phyloP scores from a whole-genome alignment of 2,113 vertebrate species.

The Nettapus auritus region DNA sequence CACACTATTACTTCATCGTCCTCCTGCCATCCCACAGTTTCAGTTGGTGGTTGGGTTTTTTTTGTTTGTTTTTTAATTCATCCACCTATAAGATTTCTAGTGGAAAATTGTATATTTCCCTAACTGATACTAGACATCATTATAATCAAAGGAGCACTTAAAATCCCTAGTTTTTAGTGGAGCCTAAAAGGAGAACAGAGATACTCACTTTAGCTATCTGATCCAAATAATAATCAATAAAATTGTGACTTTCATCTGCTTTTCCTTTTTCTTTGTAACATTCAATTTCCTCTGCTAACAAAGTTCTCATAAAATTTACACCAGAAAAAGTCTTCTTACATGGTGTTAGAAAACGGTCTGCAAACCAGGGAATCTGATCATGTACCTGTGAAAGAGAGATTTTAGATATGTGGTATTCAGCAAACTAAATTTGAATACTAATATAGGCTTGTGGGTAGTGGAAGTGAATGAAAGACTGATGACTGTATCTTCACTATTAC shows the following conservation, averaged over 20 bases:
- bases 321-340: not conserved
- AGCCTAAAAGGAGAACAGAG: not conserved
- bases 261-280: not conserved
- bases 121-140: not conserved
- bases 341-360: not conserved
- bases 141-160: not conserved
- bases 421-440: not conserved
- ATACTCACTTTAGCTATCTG: constrained; percentile 64
- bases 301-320: not conserved
- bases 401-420: not conserved
- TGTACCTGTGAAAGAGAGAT: constrained; percentile 35
- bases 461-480: not conserved
- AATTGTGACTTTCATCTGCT: not conserved
- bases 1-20: not conserved
- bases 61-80: not conserved
- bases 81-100: not conserved
- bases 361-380: constrained; percentile 33
- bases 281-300: constrained; percentile 48
- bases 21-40: not conserved
- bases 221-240: constrained; percentile 69
- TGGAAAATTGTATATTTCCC: not conserved
- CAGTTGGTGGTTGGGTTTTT: not conserved
- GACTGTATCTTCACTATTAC: not conserved
- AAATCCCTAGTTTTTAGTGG: not conserved
- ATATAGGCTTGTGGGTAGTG: not conserved